These are phyloP conservation scores for Drosophila pseudoobscura DNA, from an alignment of 1,140 invertebrate genomes.

Conservation along the genomic window DNA sequence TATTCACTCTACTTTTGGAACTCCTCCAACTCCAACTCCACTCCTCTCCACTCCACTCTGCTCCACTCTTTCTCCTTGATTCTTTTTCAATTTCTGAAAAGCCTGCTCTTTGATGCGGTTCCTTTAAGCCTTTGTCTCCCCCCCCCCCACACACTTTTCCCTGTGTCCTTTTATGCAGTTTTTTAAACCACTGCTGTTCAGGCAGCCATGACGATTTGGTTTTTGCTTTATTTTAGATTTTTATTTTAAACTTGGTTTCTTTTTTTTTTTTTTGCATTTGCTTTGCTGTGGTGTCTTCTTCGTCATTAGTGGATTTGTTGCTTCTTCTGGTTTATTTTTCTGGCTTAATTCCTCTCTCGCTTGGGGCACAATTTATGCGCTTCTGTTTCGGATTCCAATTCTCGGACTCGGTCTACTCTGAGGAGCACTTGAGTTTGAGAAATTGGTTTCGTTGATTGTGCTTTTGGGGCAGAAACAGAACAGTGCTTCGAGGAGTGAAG, in stretches of 20 bases:
- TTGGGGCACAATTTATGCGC: slow-evolving; percentile 66
- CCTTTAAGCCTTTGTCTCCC: slow-evolving; percentile 32
- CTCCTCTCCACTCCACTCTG: too few relatives aligned
- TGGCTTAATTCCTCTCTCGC: slow-evolving; percentile 49
- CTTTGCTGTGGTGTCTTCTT: slow-evolving; percentile 8
- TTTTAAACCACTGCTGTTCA: slow-evolving; percentile 40
- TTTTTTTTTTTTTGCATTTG: background rate
- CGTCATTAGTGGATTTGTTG: slow-evolving; percentile 62
- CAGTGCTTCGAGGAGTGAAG: background rate
- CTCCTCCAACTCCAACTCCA: background rate
- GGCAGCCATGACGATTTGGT: slow-evolving; percentile 44
- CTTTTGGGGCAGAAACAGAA: slow-evolving; percentile 19
- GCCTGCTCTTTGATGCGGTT: slow-evolving; percentile 43
- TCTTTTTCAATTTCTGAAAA: slow-evolving; percentile 42
- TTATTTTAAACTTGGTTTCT: slow-evolving; percentile 13
- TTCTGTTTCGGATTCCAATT: slow-evolving; percentile 56
- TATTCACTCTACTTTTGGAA: slow-evolving; percentile 7
- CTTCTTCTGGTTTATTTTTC: slow-evolving; percentile 51
- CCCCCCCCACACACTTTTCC: slow-evolving; percentile 2
- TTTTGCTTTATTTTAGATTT: slow-evolving; percentile 8
- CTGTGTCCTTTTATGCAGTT: slow-evolving; percentile 61
- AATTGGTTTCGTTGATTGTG: slow-evolving; percentile 70
- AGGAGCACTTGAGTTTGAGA: slow-evolving; percentile 67
- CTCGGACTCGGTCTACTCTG: slow-evolving; percentile 32
- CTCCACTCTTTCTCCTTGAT: too few relatives aligned